phyloP scores from a whole-genome alignment of 2,113 vertebrate genomes.

The Rhagologus leucostigma region DNA sequence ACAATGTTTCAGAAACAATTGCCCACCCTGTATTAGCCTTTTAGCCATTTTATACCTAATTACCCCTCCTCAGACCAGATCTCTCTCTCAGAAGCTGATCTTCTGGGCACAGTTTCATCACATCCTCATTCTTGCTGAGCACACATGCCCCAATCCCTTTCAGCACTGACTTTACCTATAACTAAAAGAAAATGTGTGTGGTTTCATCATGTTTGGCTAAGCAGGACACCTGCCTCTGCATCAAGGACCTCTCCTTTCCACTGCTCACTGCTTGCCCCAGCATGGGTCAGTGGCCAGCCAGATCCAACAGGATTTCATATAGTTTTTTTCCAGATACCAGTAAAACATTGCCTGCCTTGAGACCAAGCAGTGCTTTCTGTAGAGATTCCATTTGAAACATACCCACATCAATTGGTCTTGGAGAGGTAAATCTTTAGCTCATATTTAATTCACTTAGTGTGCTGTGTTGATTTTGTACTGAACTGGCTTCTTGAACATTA shows the following conservation, averaged over 20 bases:
- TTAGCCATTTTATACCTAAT: background rate
- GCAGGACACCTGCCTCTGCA: background rate
- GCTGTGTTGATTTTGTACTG: constrained; percentile 1
- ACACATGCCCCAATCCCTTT: background rate
- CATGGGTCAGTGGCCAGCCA: rapidly evolving
- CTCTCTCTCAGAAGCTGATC: background rate
- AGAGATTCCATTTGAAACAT: background rate
- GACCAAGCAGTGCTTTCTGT: background rate
- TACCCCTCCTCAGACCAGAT: background rate
- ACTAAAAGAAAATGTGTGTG: background rate
- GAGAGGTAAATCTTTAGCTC: background rate
- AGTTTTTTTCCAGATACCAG: background rate
- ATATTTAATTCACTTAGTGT: background rate
- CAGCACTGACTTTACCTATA: background rate
- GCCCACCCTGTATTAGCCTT: background rate
- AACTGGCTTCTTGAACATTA: background rate
- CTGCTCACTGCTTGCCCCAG: background rate
- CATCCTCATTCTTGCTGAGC: rapidly evolving
- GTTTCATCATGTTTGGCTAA: background rate
- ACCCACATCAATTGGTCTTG: background rate
- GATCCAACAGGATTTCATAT: background rate
- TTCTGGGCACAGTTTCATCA: background rate
- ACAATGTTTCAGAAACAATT: background rate
- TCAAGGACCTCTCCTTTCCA: background rate
- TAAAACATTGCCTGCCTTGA: background rate